Evolutionary conservation across 2,888 invertebrate species (phyloP), one percentile per base, ranked within the genome.

Genomic region (Ryuthela nishihirai): DNA sequence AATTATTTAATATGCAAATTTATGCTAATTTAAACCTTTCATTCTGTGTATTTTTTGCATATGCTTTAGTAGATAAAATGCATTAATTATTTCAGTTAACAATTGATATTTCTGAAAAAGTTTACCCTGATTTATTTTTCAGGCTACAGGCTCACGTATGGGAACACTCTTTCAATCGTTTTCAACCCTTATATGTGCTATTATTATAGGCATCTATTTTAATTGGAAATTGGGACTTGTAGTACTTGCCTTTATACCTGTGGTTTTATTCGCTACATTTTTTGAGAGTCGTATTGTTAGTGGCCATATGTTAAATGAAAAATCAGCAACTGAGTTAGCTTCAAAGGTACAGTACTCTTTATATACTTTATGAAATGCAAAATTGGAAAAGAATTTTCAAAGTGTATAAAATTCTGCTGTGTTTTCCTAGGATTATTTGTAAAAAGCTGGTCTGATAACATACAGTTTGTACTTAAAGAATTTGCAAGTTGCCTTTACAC

Each of bases 91-190:
- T 32, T 12, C 15, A 4, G 32, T n/a, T n/a, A 12, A 32, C 1
- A n/a, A 32, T 5, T 32, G 10, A 10, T 10, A 38, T 9, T 43
- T 9, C 7, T 9, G 12, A 15, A 10, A 9, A 20, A 45, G 9
- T 1, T 4, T 12, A 20, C 18, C 5, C 18, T 29, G 5, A 23
- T 21, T 47, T 44, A 12, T 34, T 54, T 69, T 73, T 25, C 70
- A 86, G 86, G 85, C 85, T 0, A 84, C 85, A 0, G 85, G 85
- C 1, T 85, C 85, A 75, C 80, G 88, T 56, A 78, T 86, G 20
- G 85, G 85, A 0, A 80, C 82, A 0, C 77, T 85, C 35, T 78
- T 85, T 68, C 85, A 85, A 67, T 82, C 85, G 0, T 60, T 80
- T 0, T 53, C 64, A 3, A 64, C 64, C 26, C 32, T 67, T 5